A percentile compares a stretch with the other conserved stretches of the same genome.
phyloP scores from a whole-genome alignment of 2,113 vertebrate genomes.

The Nesoenas mayeri region DNA sequence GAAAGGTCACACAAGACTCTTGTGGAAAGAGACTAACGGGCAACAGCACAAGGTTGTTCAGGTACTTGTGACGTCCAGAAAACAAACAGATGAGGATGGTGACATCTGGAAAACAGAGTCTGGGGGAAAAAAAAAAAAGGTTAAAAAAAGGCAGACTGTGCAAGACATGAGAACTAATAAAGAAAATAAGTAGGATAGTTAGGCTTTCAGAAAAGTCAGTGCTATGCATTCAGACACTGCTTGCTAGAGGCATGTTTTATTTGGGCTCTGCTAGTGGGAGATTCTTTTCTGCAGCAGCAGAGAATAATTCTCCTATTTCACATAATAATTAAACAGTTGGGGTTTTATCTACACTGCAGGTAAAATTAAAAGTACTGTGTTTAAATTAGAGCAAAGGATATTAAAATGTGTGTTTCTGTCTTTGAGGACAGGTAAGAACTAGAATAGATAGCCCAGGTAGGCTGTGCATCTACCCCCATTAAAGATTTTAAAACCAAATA shows the following conservation, averaged over 20 bases:
- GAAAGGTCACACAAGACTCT: not conserved
- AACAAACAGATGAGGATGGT: not conserved
- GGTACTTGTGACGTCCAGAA: not conserved
- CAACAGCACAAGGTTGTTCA: not conserved
- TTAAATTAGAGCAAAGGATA: not conserved
- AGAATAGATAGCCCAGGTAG: not conserved
- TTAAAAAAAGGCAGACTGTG: not conserved
- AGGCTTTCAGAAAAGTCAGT: not conserved
- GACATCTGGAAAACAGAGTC: not conserved
- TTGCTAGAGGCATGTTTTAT: not conserved
- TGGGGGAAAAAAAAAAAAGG: accelerated
- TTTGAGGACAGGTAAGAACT: not conserved
- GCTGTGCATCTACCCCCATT: not conserved
- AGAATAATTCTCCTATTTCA: not conserved
- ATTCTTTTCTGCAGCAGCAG: not conserved
- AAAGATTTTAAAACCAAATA: not conserved
- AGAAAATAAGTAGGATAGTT: not conserved
- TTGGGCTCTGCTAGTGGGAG: not conserved
- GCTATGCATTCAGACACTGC: not conserved
- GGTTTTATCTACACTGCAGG: not conserved
- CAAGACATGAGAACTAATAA: not conserved
- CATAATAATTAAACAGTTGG: not conserved
- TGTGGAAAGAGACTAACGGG: not conserved
- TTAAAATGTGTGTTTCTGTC: not conserved
- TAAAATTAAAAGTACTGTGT: not conserved